Percentiles rank a stretch among this genome's conserved stretches.
Evolutionary conservation across 2,797 vertebrate genomes (phyloP).

Genomic region (Masticophis lateralis): DNA sequence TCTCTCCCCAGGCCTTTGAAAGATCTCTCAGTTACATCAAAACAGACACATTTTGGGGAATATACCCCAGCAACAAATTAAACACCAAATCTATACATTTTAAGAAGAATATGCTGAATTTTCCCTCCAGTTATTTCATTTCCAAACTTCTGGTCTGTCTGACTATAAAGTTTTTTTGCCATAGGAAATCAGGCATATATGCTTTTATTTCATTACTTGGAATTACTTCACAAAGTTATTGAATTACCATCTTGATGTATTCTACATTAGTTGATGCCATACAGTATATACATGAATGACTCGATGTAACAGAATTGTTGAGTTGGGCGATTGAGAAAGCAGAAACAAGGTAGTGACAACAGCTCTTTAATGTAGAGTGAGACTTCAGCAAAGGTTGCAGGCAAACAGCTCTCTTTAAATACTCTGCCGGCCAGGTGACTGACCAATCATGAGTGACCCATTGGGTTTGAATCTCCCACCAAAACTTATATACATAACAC

Average conservation of each 20-base stretch:
- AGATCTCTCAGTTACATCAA: constrained; percentile 9
- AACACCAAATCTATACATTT: constrained; percentile 39
- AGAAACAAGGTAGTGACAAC: too few relatives aligned
- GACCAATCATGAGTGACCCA: too few relatives aligned
- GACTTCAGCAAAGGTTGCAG: too few relatives aligned
- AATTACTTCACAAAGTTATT: background rate
- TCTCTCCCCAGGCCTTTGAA: background rate
- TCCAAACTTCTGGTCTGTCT: constrained; percentile 26
- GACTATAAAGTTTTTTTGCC: background rate
- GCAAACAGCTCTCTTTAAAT: too few relatives aligned
- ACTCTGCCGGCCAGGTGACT: too few relatives aligned
- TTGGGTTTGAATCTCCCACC: too few relatives aligned
- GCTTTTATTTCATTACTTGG: background rate
- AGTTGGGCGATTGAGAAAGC: too few relatives aligned
- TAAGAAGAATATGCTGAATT: background rate
- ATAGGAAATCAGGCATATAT: background rate
- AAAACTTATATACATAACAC: too few relatives aligned
- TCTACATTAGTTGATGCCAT: background rate
- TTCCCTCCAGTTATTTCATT: constrained; percentile 53
- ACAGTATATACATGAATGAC: background rate
- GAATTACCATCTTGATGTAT: background rate
- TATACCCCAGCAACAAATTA: constrained; percentile 21
- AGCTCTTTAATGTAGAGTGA: too few relatives aligned
- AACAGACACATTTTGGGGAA: constrained; percentile 39
- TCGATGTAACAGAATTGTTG: background rate